Base-by-base conservation (phyloP, 2,113 vertebrate genomes). In the Onychorhynchus coronatus region DNA sequence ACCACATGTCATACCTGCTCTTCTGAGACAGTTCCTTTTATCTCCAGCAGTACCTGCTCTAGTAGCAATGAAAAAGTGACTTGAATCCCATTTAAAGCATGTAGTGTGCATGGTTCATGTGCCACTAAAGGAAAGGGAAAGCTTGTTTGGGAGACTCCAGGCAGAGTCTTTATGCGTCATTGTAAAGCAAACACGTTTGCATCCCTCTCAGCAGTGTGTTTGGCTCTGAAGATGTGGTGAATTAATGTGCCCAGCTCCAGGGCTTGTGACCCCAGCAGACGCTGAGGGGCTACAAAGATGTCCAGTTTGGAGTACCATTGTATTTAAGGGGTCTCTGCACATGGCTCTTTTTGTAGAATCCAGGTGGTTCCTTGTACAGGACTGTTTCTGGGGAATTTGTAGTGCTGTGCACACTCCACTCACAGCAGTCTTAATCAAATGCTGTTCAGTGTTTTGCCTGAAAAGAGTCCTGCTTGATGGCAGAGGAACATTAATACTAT, bases 1-100 rank as follows among this genome's bases (percentile, higher is more conserved):
- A 96, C 88, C 97, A 97, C 93, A 96, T 97, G 96, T 95, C 97
- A 95, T 93, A 88, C 95, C 95, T 95, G 96, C 92, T 97, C 86
- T 96, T 96, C 90, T 67, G 88, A 98, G 97, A 96, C 94, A 91
- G 91, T 94, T 91, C 72, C 97, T 98, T 98, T 97, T 90, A 96
- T 97, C 97, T 97, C 56, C 72, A 84, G 81, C 96, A 75, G 84
- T 96, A 97, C 81, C 85, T 96, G 89, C 70, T 95, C 56, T 97
- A 94, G 95, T 70, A 90, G 89, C 87, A 91, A 87, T 42, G 85
- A 94, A 95, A 95, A 94, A 94, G 86, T 97, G 87, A 96, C 96
- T 91, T 65, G 63, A 90, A 97, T 95, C 85, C 91, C 85, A 35
- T 96, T 97, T 91, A 95, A 91, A 91, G 85, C 91, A 84, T 71